phyloP scores from a whole-genome alignment of 2,888 invertebrate genomes.

The Trachelus iudaicus region DNA sequence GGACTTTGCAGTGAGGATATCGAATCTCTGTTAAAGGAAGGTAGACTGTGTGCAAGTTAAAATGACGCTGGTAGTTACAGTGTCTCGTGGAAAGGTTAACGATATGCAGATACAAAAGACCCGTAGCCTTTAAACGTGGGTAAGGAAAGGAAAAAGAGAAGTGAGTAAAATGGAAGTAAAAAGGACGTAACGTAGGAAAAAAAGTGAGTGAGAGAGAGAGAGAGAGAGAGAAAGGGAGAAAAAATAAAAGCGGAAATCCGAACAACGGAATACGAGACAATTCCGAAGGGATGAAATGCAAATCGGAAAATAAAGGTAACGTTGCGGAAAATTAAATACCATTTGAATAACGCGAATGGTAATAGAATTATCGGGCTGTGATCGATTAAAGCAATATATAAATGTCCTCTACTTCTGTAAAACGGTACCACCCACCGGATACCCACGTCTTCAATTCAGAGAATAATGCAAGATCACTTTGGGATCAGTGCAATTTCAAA shows the following conservation, averaged over 20 bases:
- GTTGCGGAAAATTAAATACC: conserved; percentile 62
- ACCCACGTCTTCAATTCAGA: no score
- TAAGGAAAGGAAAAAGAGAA: conserved; percentile 23
- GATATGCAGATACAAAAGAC: conserved; percentile 55
- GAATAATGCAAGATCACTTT: no score
- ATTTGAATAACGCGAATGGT: conserved; percentile 58
- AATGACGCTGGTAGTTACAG: conserved; percentile 13
- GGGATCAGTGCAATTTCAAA: no score
- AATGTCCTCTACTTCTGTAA: no score
- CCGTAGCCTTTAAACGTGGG: conserved; percentile 52
- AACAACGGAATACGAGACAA: conserved; percentile 38
- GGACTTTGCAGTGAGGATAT: no score
- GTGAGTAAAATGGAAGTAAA: conserved; percentile 28
- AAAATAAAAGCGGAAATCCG: conserved; percentile 19
- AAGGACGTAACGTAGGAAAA: conserved; percentile 26
- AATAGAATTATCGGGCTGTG: conserved; percentile 54
- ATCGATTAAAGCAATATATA: conserved; percentile 51
- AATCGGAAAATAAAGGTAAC: conserved; percentile 60
- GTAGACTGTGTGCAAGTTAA: no score
- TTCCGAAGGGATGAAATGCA: conserved; percentile 60
- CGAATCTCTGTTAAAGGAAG: no score
- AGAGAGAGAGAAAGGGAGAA: conserved; percentile 17
- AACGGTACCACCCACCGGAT: no score
- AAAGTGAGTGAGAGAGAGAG: conserved; percentile 19
- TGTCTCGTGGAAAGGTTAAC: conserved; percentile 48